These are phyloP conservation scores for Thymelicus sylvestris DNA, from an alignment of 2,888 invertebrate genomes.

Conservation along the genomic window DNA sequence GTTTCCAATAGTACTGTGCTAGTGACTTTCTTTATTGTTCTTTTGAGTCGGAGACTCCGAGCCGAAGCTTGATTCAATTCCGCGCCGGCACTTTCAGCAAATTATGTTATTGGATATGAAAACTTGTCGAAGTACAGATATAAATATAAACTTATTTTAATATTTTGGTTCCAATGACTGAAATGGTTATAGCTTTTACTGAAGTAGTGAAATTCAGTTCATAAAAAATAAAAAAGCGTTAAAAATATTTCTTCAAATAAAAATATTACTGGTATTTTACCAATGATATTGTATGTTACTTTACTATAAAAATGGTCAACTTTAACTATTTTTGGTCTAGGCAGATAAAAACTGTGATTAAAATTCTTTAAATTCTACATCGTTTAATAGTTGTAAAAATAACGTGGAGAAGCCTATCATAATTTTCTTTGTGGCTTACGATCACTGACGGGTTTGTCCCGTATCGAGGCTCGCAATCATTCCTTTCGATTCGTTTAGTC, in stretches of 20 bases:
- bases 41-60: slow-evolving; percentile 20
- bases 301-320: too few species aligned
- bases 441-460: slow-evolving; percentile 6
- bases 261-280: too few species aligned
- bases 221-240: too few species aligned
- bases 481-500: slow-evolving; percentile 5
- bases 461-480: slow-evolving; percentile 9
- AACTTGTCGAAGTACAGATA: slow-evolving; percentile 22
- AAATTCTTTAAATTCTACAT: too few species aligned
- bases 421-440: background rate
- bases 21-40: slow-evolving; percentile 31
- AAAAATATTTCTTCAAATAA: too few species aligned
- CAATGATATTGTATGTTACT: too few species aligned
- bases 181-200: too few species aligned
- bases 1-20: slow-evolving; percentile 26
- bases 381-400: background rate
- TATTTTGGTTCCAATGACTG: background rate
- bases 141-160: background rate
- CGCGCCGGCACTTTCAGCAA: slow-evolving; percentile 27
- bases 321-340: too few species aligned
- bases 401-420: background rate
- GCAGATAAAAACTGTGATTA: too few species aligned
- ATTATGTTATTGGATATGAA: slow-evolving; percentile 30
- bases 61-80: slow-evolving; percentile 28
- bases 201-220: too few species aligned